A percentile compares a stretch with the other conserved stretches of the same genome.
Conservation (phyloP, 2,113 vertebrate species). For the Struthio camelus region DNA sequence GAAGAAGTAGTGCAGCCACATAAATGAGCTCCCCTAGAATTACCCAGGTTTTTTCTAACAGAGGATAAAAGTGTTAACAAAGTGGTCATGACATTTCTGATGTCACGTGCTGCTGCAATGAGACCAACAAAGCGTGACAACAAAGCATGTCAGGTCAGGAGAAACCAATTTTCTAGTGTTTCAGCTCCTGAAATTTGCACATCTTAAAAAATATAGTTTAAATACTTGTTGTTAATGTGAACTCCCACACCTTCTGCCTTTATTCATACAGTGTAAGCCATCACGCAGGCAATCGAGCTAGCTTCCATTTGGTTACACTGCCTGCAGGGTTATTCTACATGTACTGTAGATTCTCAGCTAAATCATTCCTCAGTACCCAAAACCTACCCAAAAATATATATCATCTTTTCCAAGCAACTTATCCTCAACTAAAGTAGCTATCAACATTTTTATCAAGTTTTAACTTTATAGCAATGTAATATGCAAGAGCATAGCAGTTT, state of each 20-base stretch:
- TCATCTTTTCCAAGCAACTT: not conserved
- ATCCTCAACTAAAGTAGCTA: not conserved
- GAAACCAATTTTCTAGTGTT: constrained; percentile 33
- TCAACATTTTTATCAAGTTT: not conserved
- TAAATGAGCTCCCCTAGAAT: not conserved
- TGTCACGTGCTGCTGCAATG: not conserved
- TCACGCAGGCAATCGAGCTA: not conserved
- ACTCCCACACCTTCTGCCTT: not conserved
- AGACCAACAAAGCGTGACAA: constrained; percentile 40
- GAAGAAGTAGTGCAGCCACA: no score
- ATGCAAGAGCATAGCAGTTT: not conserved
- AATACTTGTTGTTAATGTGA: not conserved
- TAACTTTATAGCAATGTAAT: constrained; percentile 2
- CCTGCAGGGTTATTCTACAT: not conserved
- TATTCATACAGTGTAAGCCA: not conserved
- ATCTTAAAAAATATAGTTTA: constrained; percentile 17
- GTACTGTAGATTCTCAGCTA: not conserved
- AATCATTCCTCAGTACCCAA: not conserved
- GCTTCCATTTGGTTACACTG: not conserved
- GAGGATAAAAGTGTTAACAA: constrained; percentile 60
- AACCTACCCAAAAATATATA: not conserved
- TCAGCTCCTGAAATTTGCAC: not conserved
- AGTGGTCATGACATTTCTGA: constrained; percentile 40
- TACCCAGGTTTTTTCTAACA: not conserved
- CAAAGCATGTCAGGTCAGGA: constrained; percentile 31